These are phyloP conservation scores for Diglossa cyanea DNA, from an alignment of 2,797 vertebrate genomes.

Conservation along the genomic window DNA sequence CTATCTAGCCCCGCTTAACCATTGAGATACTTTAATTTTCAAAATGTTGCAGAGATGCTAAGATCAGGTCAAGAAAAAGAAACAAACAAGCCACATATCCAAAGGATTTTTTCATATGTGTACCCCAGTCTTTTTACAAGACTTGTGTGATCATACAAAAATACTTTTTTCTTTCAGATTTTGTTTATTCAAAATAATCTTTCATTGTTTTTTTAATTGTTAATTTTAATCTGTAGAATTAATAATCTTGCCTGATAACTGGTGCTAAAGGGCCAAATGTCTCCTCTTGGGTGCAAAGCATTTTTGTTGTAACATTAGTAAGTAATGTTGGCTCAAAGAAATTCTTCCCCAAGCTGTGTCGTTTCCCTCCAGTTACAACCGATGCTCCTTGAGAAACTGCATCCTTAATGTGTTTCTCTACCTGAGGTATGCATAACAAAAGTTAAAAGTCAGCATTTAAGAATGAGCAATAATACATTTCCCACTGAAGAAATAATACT, in stretches of 20 bases:
- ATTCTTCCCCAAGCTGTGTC: slow-evolving; percentile 82
- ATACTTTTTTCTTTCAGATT: neutral
- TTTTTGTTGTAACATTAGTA: slow-evolving; percentile 82
- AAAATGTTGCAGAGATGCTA: neutral
- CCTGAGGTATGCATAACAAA: slow-evolving; percentile 71
- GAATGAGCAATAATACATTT: neutral
- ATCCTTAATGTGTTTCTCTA: slow-evolving; percentile 86
- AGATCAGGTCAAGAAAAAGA: neutral
- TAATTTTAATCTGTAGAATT: neutral
- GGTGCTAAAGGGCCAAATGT: slow-evolving; percentile 94
- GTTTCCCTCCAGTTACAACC: slow-evolving; percentile 86
- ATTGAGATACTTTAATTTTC: neutral
- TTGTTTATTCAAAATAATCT: neutral
- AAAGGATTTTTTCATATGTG: neutral
- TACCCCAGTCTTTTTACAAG: neutral
- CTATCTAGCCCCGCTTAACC: neutral
- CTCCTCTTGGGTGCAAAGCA: slow-evolving; percentile 90
- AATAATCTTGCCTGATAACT: slow-evolving; percentile 83
- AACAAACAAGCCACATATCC: neutral
- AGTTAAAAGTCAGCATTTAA: neutral
- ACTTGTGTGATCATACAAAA: neutral
- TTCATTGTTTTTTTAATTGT: neutral
- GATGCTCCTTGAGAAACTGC: slow-evolving; percentile 87
- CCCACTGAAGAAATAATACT: neutral
- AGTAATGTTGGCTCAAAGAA: slow-evolving; percentile 95